Conservation (phyloP, 2,888 invertebrate genomes). For the Ariolimax columbianus region DNA sequence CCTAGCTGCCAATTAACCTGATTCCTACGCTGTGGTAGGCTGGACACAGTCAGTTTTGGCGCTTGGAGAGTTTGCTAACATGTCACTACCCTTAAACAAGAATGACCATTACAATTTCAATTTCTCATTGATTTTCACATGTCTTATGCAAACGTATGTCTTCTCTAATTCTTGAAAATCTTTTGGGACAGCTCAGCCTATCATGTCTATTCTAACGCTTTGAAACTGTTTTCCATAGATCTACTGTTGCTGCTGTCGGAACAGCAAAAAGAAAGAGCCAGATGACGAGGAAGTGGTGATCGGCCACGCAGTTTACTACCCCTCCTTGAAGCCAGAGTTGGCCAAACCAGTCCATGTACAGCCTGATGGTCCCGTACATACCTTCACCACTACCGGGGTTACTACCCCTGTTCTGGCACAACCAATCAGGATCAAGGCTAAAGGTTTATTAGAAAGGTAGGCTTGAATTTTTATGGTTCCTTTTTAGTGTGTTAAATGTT, state of each 20-base stretch:
- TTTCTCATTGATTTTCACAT: no score
- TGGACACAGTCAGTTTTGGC: no score
- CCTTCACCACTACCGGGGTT: slow-evolving; percentile 63
- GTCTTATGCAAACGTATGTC: no score
- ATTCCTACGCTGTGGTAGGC: no score
- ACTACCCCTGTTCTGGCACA: slow-evolving; percentile 70
- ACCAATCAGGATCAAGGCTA: slow-evolving; percentile 69
- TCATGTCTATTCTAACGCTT: no score
- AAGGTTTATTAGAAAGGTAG: slow-evolving; percentile 76
- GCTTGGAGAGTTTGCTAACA: no score
- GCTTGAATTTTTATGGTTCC: background rate
- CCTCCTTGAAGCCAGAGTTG: slow-evolving; percentile 68
- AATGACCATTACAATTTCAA: no score
- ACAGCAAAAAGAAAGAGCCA: slow-evolving; percentile 57
- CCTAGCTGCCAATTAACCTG: no score
- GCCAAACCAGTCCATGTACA: slow-evolving; percentile 70
- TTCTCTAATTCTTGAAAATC: no score
- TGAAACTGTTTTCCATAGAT: slow-evolving; percentile 58
- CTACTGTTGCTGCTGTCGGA: slow-evolving; percentile 66
- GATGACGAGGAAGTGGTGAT: slow-evolving; percentile 57
- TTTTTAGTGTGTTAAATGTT: no score
- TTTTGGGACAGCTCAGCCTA: no score
- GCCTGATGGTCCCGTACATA: slow-evolving; percentile 64
- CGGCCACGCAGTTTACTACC: slow-evolving; percentile 58
- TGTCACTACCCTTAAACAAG: no score